Evolutionary conservation across 2,888 invertebrate genomes (phyloP).

Genomic region (Thymelicus sylvestris): DNA sequence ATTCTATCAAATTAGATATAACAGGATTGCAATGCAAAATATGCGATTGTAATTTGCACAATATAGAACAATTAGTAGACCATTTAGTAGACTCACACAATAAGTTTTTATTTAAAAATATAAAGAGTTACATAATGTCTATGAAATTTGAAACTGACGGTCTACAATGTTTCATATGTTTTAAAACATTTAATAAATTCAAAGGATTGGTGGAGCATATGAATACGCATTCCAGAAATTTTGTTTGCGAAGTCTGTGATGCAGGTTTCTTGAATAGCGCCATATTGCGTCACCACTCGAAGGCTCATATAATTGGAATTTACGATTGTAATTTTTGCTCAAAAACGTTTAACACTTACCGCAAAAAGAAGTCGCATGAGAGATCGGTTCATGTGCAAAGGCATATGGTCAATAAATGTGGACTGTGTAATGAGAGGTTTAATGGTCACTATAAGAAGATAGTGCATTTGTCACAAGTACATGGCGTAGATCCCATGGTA

Average conservation of each 20-base stretch:
- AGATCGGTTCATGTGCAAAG: constrained; percentile 62
- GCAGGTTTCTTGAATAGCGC: constrained; percentile 53
- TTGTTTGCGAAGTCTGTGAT: constrained; percentile 52
- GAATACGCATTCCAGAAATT: constrained; percentile 58
- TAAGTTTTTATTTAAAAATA: constrained; percentile 17
- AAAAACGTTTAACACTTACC: constrained; percentile 59
- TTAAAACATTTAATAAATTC: constrained; percentile 43
- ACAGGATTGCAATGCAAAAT: constrained; percentile 47
- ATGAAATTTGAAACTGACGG: constrained; percentile 38
- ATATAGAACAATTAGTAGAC: constrained; percentile 38
- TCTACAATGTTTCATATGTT: constrained; percentile 32
- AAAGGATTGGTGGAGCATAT: constrained; percentile 54
- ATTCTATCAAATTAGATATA: constrained; percentile 58
- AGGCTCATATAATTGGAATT: constrained; percentile 51
- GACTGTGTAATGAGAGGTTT: constrained; percentile 55
- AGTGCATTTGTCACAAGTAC: constrained; percentile 49
- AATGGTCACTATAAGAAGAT: constrained; percentile 53
- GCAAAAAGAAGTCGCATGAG: constrained; percentile 67
- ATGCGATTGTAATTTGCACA: constrained; percentile 30
- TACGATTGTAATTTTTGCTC: constrained; percentile 54
- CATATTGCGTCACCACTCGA: constrained; percentile 39
- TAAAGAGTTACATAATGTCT: constrained; percentile 40
- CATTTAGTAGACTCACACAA: constrained; percentile 23
- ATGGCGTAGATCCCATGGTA: constrained; percentile 47
- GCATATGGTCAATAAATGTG: constrained; percentile 55